These are phyloP conservation scores for Euzophera pinguis DNA, from an alignment of 2,888 invertebrate genomes.

Conservation along the genomic window DNA sequence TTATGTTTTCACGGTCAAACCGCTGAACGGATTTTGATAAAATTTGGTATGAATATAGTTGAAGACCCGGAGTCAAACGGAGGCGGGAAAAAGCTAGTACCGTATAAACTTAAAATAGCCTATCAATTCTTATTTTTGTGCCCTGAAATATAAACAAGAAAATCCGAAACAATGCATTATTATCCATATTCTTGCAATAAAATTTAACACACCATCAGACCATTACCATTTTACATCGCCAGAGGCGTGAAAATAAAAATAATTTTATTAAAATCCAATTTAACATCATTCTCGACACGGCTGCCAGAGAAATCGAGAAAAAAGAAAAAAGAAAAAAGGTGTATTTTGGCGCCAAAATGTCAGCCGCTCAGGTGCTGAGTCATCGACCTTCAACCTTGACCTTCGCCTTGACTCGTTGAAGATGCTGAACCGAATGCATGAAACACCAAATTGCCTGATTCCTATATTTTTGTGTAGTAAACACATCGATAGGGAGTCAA, in stretches of 20 bases:
- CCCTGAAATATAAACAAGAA: too few relatives aligned
- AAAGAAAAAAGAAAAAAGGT: neutral
- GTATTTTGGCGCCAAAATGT: neutral
- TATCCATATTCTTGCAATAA: neutral
- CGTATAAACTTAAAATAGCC: too few relatives aligned
- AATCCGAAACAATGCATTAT: too few relatives aligned
- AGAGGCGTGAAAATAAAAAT: neutral
- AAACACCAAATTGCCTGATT: too few relatives aligned
- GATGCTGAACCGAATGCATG: neutral
- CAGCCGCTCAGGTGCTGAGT: neutral
- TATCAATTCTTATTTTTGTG: too few relatives aligned
- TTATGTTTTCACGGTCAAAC: too few relatives aligned
- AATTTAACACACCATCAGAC: neutral
- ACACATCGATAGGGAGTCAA: too few relatives aligned
- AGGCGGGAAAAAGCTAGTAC: too few relatives aligned
- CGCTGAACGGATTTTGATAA: too few relatives aligned
- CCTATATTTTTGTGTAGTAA: too few relatives aligned
- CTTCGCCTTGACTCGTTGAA: slow-evolving; percentile 4
- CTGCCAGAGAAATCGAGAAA: neutral
- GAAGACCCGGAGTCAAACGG: too few relatives aligned
- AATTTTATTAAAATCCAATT: neutral
- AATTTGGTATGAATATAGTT: too few relatives aligned
- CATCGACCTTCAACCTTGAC: neutral
- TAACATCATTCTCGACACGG: slow-evolving; percentile 3
- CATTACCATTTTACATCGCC: neutral